These are phyloP conservation scores for Drosophila orena DNA, from an alignment of 1,140 invertebrate genomes.

Conservation along the genomic window DNA sequence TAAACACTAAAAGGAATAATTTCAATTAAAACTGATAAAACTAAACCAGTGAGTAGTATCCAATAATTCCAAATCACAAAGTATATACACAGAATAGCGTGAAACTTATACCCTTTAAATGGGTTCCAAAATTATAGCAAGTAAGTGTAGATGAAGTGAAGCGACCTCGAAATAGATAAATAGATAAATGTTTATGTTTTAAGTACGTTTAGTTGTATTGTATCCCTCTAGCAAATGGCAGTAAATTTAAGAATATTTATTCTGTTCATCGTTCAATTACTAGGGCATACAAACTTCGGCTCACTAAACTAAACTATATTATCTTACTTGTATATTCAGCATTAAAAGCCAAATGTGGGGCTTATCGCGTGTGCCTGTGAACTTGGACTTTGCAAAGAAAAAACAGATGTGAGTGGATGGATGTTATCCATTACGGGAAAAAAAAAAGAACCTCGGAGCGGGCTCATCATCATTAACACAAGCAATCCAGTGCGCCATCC, in stretches of 20 bases:
- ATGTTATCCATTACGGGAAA: slow-evolving; percentile 41
- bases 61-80: slow-evolving; percentile 14
- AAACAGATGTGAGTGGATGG: slow-evolving; percentile 65
- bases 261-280: no score
- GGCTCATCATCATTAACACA: slow-evolving; percentile 66
- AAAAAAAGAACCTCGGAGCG: slow-evolving; percentile 18
- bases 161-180: no score
- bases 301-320: background rate
- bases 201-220: no score
- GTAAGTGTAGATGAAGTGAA: no score
- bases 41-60: background rate
- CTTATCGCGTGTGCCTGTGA: slow-evolving; percentile 19
- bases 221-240: no score
- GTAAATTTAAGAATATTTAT: no score
- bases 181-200: no score
- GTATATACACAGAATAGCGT: background rate
- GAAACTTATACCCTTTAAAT: background rate
- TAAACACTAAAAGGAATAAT: slow-evolving; percentile 17
- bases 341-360: slow-evolving; percentile 1
- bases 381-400: slow-evolving; percentile 44
- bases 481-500: slow-evolving; percentile 33
- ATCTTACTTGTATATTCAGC: background rate
- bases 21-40: slow-evolving; percentile 29
- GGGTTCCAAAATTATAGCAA: background rate
- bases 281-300: background rate